Base-by-base conservation (phyloP, 2,888 invertebrate genomes). In the Caenorhabditis uteleia region DNA sequence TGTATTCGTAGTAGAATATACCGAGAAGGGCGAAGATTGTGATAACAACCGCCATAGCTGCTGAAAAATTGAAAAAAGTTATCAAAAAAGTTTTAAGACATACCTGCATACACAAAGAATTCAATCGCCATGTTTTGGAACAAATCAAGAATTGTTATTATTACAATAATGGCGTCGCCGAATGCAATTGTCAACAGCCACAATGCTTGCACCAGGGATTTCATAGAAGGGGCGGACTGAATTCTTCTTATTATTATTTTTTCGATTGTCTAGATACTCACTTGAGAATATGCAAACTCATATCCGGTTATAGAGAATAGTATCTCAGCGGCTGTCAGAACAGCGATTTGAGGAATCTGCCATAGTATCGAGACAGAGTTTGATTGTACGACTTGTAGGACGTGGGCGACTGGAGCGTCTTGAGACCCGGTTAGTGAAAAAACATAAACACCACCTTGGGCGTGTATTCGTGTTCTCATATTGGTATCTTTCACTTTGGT, bases 121-220 rank as follows among this genome's bases (percentile, higher is more conserved):
- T 74, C 67, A 1, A 66, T 67, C 45, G 78, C 79, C 70, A 77
- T 75, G 26, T 76, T 72, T 6, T 57, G 50, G 59, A 79, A 78
- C 12, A 71, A 64, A 36, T 77, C 70, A 25, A 72, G 57, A 18
- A 75, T 68, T 6, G 78, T 77, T 44, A 97, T 89, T 42, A 95
- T 88, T n/a, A 95, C 90, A 1, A 95, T 94, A 58, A 97, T 89
- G 23, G 95, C 85, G 85, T 95, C 95, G 36, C 97, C 97, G 78
- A 95, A 88, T 0, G 95, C 93, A 0, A 91, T 91, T 0, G 95
- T 93, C 43, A 97, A 86, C 10, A 95, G 87, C 92, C 94, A 97
- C 5, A 90, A 88, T 0, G 95, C 92, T 84, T 91, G 91, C 48
- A 98, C 85, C 0, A 98, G 89, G 0, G 95, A 92, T 84, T 95